These are phyloP conservation scores for Cataglyphis albicans DNA, from an alignment of 2,888 invertebrate species.

Conservation along the genomic window DNA sequence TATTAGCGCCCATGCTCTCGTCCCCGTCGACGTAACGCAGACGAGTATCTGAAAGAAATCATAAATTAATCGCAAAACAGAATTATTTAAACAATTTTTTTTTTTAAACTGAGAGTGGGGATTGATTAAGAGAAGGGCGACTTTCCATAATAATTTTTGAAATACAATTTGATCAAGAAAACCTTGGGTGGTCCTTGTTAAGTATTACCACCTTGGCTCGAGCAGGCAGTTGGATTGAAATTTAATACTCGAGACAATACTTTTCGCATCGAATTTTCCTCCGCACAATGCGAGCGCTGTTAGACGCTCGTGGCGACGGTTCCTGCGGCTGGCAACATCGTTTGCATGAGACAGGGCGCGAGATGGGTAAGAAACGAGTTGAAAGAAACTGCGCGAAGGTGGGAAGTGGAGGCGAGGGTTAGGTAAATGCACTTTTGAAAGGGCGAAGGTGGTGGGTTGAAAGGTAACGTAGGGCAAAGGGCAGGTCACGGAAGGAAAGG, in stretches of 20 bases:
- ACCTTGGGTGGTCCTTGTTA: not conserved
- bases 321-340: conserved; percentile 63
- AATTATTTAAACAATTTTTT: not conserved
- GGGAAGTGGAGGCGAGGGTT: conserved; percentile 55
- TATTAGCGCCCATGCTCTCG: conserved; percentile 79
- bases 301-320: not conserved
- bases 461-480: conserved; percentile 21
- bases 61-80: conserved; percentile 39
- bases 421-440: conserved; percentile 69
- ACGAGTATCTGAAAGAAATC: conserved; percentile 78
- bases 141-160: not conserved
- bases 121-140: not conserved
- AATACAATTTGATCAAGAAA: not conserved
- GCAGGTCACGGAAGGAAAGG: not conserved
- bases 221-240: not conserved
- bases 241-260: conserved; percentile 1
- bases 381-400: conserved; percentile 63
- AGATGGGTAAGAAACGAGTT: conserved; percentile 57
- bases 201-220: not conserved
- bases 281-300: not conserved
- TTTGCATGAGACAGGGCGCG: conserved; percentile 50
- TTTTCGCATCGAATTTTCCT: not conserved
- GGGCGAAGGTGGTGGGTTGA: conserved; percentile 58
- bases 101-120: not conserved
- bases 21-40: conserved; percentile 80